phyloP scores from a whole-genome alignment of 1,140 invertebrate genomes.

The Meloidogyne exigua region DNA sequence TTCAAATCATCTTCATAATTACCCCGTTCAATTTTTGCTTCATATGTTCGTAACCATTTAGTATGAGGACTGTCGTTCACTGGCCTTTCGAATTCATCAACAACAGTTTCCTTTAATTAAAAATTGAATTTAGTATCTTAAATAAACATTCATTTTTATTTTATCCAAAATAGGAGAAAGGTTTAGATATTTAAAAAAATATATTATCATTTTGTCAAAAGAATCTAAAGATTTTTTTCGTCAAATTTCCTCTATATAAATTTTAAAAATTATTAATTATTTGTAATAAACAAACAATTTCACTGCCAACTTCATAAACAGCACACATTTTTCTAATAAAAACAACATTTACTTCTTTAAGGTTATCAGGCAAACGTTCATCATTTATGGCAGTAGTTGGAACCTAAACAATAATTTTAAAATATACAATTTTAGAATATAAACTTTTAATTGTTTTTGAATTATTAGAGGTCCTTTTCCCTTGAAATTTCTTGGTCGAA shows the following conservation, averaged over 20 bases:
- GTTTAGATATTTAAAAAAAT: too few species aligned
- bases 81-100: neutral
- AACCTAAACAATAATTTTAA: too few species aligned
- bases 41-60: neutral
- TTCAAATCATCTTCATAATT: slow-evolving; percentile 1
- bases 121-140: too few species aligned
- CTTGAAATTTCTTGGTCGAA: neutral
- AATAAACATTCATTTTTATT: too few species aligned
- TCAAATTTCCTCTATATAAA: too few species aligned
- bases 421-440: neutral
- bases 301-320: neutral
- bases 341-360: neutral
- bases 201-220: too few species aligned
- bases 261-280: too few species aligned
- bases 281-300: neutral
- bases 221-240: too few species aligned
- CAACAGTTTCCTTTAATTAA: neutral
- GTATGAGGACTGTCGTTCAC: neutral
- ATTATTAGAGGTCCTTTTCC: neutral
- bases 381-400: neutral
- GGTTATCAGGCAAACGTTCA: neutral
- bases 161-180: too few species aligned
- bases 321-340: neutral
- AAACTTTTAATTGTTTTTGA: neutral
- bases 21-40: neutral